A percentile compares a stretch with the other conserved stretches of the same genome.
Evolutionary conservation across 2,797 vertebrate genomes (phyloP).

Genomic region (Menidia menidia): DNA sequence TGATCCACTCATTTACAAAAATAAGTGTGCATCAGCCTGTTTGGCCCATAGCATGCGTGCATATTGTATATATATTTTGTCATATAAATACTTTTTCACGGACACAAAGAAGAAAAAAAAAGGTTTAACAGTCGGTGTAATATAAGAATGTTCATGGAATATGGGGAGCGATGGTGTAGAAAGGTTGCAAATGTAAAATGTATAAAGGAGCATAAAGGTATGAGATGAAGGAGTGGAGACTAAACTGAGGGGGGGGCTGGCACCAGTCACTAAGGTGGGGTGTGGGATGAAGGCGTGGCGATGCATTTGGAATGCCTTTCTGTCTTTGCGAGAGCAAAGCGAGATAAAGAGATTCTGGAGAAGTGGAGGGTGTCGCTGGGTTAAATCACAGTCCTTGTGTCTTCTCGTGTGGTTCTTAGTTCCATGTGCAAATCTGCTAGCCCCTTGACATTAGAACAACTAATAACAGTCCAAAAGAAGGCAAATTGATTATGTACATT

Average conservation of each 20-base stretch:
- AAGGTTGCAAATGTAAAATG: slow-evolving; percentile 17
- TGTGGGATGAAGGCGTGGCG: slow-evolving; percentile 12
- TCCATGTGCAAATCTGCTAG: slow-evolving; percentile 54
- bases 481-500: slow-evolving; percentile 65
- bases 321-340: slow-evolving; percentile 44
- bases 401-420: slow-evolving; percentile 20
- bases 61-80: slow-evolving; percentile 80
- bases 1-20: slow-evolving; percentile 45
- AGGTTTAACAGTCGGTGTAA: slow-evolving; percentile 56
- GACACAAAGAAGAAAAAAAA: slow-evolving; percentile 51
- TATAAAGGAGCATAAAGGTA: slow-evolving; percentile 28
- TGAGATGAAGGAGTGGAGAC: slow-evolving; percentile 11
- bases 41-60: slow-evolving; percentile 80
- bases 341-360: slow-evolving; percentile 10
- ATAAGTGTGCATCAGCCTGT: slow-evolving; percentile 47
- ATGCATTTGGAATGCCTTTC: slow-evolving; percentile 58
- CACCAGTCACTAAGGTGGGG: slow-evolving; percentile 24
- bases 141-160: slow-evolving; percentile 16
- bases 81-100: slow-evolving; percentile 75
- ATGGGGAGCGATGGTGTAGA: slow-evolving; percentile 19
- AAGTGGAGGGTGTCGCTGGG: background rate
- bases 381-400: slow-evolving; percentile 21
- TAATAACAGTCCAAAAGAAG: slow-evolving; percentile 53
- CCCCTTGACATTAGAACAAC: slow-evolving; percentile 39
- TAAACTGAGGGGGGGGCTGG: background rate